Evolutionary conservation across 2,113 vertebrate species (phyloP).

Genomic region (Atlantisia rogersi): DNA sequence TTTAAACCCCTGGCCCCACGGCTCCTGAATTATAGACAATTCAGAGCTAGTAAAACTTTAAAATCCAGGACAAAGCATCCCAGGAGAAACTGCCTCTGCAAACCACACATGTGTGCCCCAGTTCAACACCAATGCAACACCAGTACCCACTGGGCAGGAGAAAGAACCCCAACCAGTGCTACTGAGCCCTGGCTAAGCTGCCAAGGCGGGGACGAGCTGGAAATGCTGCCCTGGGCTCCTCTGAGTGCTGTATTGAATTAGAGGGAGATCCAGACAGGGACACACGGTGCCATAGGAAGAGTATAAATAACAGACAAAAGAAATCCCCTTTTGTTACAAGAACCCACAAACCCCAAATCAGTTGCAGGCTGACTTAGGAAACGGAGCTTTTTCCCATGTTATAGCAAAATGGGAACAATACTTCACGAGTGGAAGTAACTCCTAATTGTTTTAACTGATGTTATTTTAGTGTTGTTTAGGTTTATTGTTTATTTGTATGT

Average conservation of each 20-base stretch:
- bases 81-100: not conserved
- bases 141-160: not conserved
- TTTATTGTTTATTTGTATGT: slow-evolving; percentile 80
- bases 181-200: not conserved
- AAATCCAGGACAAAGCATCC: slow-evolving; percentile 36
- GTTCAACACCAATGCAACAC: not conserved
- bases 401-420: slow-evolving; percentile 74
- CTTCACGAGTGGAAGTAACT: slow-evolving; percentile 62
- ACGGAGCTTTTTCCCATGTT: slow-evolving; percentile 75
- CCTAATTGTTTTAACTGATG: slow-evolving; percentile 79
- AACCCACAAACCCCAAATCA: slow-evolving; percentile 52
- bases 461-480: slow-evolving; percentile 80
- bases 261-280: not conserved
- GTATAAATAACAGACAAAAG: slow-evolving; percentile 69
- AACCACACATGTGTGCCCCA: not conserved
- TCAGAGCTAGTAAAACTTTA: not conserved
- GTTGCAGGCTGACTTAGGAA: slow-evolving; percentile 73
- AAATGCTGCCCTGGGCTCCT: not conserved
- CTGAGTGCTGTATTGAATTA: not conserved
- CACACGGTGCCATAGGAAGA: slow-evolving; percentile 45
- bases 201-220: not conserved
- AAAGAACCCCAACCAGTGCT: not conserved
- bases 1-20: not conserved
- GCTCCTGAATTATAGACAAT: slow-evolving; percentile 14
- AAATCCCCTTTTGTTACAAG: slow-evolving; percentile 74